Base-by-base conservation (phyloP, 2,888 invertebrate genomes). In the Epinotia bilunana region DNA sequence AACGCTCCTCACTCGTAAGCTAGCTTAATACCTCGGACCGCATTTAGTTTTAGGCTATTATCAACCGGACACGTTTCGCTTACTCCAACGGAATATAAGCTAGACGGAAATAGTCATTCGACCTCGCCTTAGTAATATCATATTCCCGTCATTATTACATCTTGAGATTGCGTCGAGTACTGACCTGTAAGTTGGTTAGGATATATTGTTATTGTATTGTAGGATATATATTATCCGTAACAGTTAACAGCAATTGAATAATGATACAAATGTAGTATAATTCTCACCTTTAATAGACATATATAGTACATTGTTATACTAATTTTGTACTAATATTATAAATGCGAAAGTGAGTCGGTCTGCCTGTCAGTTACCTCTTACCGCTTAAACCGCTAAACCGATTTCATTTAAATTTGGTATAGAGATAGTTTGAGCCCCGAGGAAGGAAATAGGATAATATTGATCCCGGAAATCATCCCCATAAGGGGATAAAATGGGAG, bases 1-100 rank as follows among this genome's bases (percentile, higher is more conserved):
- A 55, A 61, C 33, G 67, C 61, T 18, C 70, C 53, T 43, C 12
- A 20, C 39, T 70, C 63, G 57, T 70, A 64, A 69, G 57, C 74
- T 58, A 39, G 69, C 58, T 63, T 64, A 70, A 74, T 70, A 63
- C 58, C 46, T 70, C 28, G 58, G 69, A 64, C 63, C 63, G 69
- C 74, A 39, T 58, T 74, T 69, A 74, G 58, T 23, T 58, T 74
- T 69, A 74, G 58, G 57, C 49, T 58, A 69, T 57, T 69, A 74
- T 74, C 69, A 70, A 53, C 57, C 33, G 49, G 49, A 49, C 20
- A 7, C 33, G 39, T 60, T 53, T 67, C 64, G 16, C 39, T 33
- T 49, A 33, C 49, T 67, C 43, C 49, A 20, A 9, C 39, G 33
- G 39, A 7, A 53, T 49, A 16, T 20, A 60, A 60, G 60, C 18